These are phyloP conservation scores for Ophraella communa DNA, from an alignment of 2,888 invertebrate genomes.

Conservation along the genomic window DNA sequence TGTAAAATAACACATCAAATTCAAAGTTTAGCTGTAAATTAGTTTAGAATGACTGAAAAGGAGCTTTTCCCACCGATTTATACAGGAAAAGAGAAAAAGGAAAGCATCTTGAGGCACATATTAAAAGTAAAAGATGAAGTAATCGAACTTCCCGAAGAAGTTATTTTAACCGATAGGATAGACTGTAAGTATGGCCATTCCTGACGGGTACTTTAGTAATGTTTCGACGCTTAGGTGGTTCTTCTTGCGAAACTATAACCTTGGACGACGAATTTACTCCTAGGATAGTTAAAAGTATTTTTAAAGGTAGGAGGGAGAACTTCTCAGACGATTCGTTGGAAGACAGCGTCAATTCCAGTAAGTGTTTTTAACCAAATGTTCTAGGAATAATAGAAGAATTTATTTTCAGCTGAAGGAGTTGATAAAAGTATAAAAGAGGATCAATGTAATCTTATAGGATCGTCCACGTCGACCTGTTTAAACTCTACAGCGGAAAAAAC, in stretches of 20 bases:
- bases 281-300: constrained; percentile 37
- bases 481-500: not conserved
- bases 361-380: not conserved
- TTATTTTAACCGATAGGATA: not conserved
- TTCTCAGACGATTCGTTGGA: constrained; percentile 39
- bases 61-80: not conserved
- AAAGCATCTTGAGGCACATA: not conserved
- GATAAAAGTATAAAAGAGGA: too few species aligned
- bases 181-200: too few species aligned
- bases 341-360: not conserved
- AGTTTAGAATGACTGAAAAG: constrained; percentile 12
- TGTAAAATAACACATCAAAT: not conserved
- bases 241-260: constrained; percentile 29
- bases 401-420: not conserved
- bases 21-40: constrained; percentile 5
- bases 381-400: not conserved
- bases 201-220: not conserved
- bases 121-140: not conserved
- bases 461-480: not conserved
- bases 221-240: not conserved
- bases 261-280: constrained; percentile 40
- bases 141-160: not conserved
- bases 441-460: not conserved
- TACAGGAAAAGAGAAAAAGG: not conserved
- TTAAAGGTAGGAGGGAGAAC: constrained; percentile 45